These are phyloP conservation scores for Holacanthus passer DNA, from an alignment of 2,113 vertebrate genomes.

Conservation along the genomic window DNA sequence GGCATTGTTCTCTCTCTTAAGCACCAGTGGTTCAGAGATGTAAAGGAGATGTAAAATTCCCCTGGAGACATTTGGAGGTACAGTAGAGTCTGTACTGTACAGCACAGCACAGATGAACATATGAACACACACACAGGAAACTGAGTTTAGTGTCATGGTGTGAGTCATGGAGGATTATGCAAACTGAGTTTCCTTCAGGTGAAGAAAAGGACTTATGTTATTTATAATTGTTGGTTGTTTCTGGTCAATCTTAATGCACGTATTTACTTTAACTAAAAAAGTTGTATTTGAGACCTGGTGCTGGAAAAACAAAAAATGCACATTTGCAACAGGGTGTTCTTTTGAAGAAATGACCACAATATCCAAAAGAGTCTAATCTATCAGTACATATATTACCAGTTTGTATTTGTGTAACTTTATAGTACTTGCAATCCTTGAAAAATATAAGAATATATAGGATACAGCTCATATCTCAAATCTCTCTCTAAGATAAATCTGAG, in stretches of 20 bases:
- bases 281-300: neutral
- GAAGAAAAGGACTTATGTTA: neutral
- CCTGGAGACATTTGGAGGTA: neutral
- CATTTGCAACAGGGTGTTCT: neutral
- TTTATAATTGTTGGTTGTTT: no score
- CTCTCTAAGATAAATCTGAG: no score
- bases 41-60: conserved; percentile 1
- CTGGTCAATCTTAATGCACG: neutral
- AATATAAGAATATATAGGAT: no score
- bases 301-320: neutral
- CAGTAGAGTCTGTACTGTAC: neutral
- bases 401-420: neutral
- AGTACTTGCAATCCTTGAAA: neutral
- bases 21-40: conserved; percentile 6
- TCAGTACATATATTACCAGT: neutral
- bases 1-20: conserved; percentile 23
- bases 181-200: neutral
- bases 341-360: neutral
- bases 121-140: neutral
- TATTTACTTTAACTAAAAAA: neutral
- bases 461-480: neutral
- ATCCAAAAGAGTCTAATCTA: neutral
- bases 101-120: neutral
- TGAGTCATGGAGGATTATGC: neutral
- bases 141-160: conserved; percentile 1